A percentile compares a stretch with the other conserved stretches of the same genome.
These are phyloP conservation scores for Monochamus alternatus DNA, from an alignment of 2,888 invertebrate species.

Conservation along the genomic window DNA sequence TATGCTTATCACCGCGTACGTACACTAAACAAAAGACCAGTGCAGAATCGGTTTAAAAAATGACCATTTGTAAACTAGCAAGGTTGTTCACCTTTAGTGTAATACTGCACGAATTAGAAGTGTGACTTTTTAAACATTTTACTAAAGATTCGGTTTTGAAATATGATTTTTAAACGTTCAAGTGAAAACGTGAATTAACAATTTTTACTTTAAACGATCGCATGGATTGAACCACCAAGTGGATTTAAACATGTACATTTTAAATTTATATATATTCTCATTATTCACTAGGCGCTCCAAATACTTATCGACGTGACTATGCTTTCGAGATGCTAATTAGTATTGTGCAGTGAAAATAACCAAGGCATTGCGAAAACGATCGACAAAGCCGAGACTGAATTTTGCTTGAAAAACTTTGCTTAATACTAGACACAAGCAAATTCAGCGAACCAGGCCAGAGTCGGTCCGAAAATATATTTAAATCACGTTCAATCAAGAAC, in stretches of 20 bases:
- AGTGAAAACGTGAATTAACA: no score
- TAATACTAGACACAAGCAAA: background rate
- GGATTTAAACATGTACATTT: background rate
- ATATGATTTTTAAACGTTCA: no score
- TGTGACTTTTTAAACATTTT: no score
- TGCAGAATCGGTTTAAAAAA: conserved; percentile 12
- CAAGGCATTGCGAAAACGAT: conserved; percentile 46
- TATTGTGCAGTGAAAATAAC: conserved; percentile 45
- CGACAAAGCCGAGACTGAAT: conserved; percentile 39
- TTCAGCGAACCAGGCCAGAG: conserved; percentile 22
- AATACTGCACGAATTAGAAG: background rate
- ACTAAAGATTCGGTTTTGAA: no score
- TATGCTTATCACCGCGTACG: background rate
- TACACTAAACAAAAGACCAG: background rate
- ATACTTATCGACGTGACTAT: conserved; percentile 32
- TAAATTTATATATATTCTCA: background rate
- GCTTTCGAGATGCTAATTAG: conserved; percentile 31
- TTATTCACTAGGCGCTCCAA: conserved; percentile 5
- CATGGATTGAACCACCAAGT: background rate
- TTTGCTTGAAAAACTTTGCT: conserved; percentile 35
- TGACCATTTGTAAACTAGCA: conserved; percentile 16
- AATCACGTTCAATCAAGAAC: conserved; percentile 22
- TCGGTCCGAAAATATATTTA: conserved; percentile 25
- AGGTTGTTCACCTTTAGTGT: conserved; percentile 29
- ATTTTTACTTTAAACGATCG: background rate